Conservation (phyloP, 2,797 vertebrate genomes). For the Clarias pachynema region DNA sequence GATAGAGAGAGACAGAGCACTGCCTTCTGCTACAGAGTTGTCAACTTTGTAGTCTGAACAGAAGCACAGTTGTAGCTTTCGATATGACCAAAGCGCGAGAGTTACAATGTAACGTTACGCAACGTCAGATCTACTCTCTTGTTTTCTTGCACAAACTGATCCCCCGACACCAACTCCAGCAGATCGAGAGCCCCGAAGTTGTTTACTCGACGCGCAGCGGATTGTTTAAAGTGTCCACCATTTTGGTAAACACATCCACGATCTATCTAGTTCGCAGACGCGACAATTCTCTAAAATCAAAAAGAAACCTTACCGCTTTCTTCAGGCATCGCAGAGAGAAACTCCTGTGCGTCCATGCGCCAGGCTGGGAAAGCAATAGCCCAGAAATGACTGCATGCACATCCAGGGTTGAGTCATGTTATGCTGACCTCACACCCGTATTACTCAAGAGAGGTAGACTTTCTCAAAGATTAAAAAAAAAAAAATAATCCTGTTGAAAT, state of each 20-base stretch:
- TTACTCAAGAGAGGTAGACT: slow-evolving; percentile 62
- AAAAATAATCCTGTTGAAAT: slow-evolving; percentile 14
- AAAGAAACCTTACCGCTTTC: slow-evolving; percentile 66
- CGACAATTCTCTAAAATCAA: not conserved
- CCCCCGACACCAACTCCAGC: not conserved
- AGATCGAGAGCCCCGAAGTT: slow-evolving; percentile 56
- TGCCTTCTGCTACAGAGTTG: slow-evolving; percentile 52
- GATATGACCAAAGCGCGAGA: not conserved
- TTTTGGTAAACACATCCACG: slow-evolving; percentile 35
- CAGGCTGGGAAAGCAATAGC: slow-evolving; percentile 49
- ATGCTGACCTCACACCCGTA: slow-evolving; percentile 76
- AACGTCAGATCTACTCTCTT: not conserved
- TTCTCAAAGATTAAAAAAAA: slow-evolving; percentile 21
- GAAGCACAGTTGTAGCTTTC: slow-evolving; percentile 33
- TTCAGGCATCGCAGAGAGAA: slow-evolving; percentile 45
- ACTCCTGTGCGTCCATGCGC: slow-evolving; percentile 57
- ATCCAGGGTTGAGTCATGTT: slow-evolving; percentile 79
- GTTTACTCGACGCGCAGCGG: slow-evolving; percentile 34
- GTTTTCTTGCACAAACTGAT: not conserved
- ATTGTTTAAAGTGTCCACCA: slow-evolving; percentile 27
- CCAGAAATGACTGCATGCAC: slow-evolving; percentile 75
- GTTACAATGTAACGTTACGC: slow-evolving; percentile 40
- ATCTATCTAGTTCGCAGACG: slow-evolving; percentile 1
- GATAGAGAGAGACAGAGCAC: not conserved
- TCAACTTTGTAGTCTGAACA: slow-evolving; percentile 53